Evolutionary conservation across 2,113 vertebrate genomes (phyloP), one percentile per base, ranked within the genome.

Genomic region (Psettodes erumei): DNA sequence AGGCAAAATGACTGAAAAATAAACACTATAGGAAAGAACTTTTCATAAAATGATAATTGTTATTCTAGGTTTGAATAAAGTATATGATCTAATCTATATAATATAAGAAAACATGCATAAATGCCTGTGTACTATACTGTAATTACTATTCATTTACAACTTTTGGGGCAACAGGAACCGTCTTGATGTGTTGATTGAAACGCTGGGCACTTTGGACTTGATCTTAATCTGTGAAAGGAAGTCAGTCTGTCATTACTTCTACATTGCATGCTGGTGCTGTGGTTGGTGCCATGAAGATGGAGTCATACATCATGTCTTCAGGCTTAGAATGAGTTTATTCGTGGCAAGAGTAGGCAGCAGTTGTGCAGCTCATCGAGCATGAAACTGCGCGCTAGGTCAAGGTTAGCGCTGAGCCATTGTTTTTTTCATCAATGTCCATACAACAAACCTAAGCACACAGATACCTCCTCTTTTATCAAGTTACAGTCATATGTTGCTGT

Each of bases 391-490:
- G 66, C 60, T 30, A 53, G 40, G 53, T 63, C 28, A 0, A 48
- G 38, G 23, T 67, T 4, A 21, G 48, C 10, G 23, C 2, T 33
- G 62, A 72, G 37, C 63, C 6, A 40, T 61, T 73, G 8, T 28
- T 35, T 56, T 42, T 79, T 62, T 38, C 33, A 37, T 72, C 50
- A 27, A 21, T 23, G 47, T 61, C 35, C 35, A 56, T 42, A 21
- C 73, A 82, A 58, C 64, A 75, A 63, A 70, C 72, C 45, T 43
- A 87, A 84, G 67, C 88, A 88, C 85, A 82, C 70, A 82, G 71
- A 92, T 92, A 93, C 91, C 91, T 94, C 92, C 87, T 65, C 82
- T 54, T n/a, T 71, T 66, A 43, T 80, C 45, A 71, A 16, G 35
- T 82, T 65, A 27, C 45, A 15, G 38, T 75, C 60, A 69, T 83